phyloP scores from a whole-genome alignment of 2,113 vertebrate genomes.

The Gymnarchus niloticus region DNA sequence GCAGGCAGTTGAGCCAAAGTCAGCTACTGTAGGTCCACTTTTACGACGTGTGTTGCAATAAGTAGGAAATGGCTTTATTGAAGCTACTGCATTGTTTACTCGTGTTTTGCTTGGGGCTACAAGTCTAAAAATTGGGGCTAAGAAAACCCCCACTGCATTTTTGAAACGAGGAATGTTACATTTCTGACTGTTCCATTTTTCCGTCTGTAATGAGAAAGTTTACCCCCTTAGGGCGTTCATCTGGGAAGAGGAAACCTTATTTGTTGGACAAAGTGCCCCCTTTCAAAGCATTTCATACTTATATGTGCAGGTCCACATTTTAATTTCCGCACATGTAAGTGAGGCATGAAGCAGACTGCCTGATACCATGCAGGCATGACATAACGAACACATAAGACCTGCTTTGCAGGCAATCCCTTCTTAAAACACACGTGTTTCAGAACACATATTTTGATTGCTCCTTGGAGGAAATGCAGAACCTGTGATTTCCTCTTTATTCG shows the following conservation, averaged over 20 bases:
- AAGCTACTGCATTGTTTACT: not conserved
- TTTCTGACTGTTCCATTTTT: not conserved
- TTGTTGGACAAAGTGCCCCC: not conserved
- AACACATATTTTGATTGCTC: slow-evolving; percentile 13
- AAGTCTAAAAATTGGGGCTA: not conserved
- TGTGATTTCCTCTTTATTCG: slow-evolving; percentile 43
- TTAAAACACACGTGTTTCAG: slow-evolving; percentile 4
- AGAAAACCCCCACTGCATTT: not conserved
- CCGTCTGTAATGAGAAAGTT: not conserved
- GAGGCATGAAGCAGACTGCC: not conserved
- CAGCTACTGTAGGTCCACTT: not conserved
- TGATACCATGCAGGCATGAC: not conserved
- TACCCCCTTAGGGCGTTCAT: not conserved
- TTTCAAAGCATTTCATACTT: not conserved
- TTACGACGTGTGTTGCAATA: not conserved
- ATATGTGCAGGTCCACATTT: not conserved
- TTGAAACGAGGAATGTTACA: not conserved
- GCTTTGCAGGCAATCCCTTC: not conserved
- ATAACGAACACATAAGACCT: not conserved
- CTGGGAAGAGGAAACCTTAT: not conserved
- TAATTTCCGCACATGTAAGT: not conserved
- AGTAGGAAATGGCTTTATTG: not conserved
- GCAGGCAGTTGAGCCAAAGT: not conserved
- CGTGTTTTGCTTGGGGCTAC: not conserved
- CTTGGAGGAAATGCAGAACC: slow-evolving; percentile 41